Base-by-base conservation (phyloP, 2,797 vertebrate genomes). In the Notolabrus celidotus region DNA sequence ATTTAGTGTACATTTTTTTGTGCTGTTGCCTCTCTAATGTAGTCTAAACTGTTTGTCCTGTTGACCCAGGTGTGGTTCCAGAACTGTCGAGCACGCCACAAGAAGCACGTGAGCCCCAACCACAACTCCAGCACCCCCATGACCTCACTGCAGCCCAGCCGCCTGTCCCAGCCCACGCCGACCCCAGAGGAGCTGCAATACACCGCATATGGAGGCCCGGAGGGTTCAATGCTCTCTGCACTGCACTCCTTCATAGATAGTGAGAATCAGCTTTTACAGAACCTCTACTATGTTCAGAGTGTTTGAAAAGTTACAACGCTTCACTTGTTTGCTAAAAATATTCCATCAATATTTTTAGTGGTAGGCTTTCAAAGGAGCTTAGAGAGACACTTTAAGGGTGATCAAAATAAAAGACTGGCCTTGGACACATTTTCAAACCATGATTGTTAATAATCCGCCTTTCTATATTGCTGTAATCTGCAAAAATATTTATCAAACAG, bases 71-170 rank as follows among this genome's bases (percentile, higher is more conserved):
- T 99, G 59, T 99, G 97, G 97, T 99, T 99, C 94, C 97, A 99
- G 87, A 99, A 99, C 71, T 99, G 97, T 84, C 90, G 97, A 87
- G 97, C 97, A 0, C 97, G 97, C 54, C 97, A 99, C 74, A 99
- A 99, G 95, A 99, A 99, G 81, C 96, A 99, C 0, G 96, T 98
- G 76, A 96, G 96, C 72, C 97, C 97, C 50, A 96, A 95, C 68
- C 96, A 97, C 84, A 95, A 93, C 20, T 90, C 88, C 19, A 85
- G 81, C 75, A 68, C 92, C 74, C 93, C 95, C 1, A 90, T 96
- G 88, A 94, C 94, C 34, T 93, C 95, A 0, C 91, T 96, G 36
- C 95, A 96, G 66, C 86, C 95, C 38, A 92, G 93, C 73, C 93
- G 95, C 79, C 92, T 97, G 79, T 94, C 97, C 41, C 95, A 96